Base-by-base conservation (phyloP, 2,797 vertebrate genomes). In the Scolopax rusticola region DNA sequence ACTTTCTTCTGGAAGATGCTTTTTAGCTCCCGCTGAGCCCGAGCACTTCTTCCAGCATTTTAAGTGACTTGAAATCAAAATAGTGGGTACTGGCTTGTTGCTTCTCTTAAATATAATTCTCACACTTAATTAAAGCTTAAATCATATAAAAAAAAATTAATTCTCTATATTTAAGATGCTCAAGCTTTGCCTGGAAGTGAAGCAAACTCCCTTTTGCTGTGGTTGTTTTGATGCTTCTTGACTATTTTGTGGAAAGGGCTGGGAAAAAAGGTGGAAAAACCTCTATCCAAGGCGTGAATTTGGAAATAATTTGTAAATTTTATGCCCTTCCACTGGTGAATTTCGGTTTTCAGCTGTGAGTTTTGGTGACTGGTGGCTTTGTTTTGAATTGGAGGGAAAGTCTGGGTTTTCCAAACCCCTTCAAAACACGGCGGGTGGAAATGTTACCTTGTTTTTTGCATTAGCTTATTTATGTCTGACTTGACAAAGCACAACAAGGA, bases 101-200 rank as follows among this genome's bases (percentile, higher is more conserved):
- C 73, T 63, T 57, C 45, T 30, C 14, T 95, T 84, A 53, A 84
- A 43, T 61, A 15, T 11, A 18, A 32, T 20, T 32, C 36, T 87
- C 47, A 36, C 38, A 4, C 53, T 93, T 95, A 95, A 84, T 92
- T 92, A 92, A 90, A 81, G 41, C 83, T 90, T 79, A 81, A 90
- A 84, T 93, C 47, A 41, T 47, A 53, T 14, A 9, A 65, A 84
- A 83, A 68, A 41, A 41, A 41, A 56, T 24, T 51, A 30, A 83
- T 92, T 43, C 71, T 17, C 15, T 60, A 1, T 51, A n/a, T 85
- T 81, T 56, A 70, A 56, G 36, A 15, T 7, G 57, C 19, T 45
- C 21, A 56, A 75, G 77, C 27, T 27, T 25, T 54, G 70, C 38
- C 50, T 68, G 11, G 38, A 30, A 90, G 27, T 50, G 71, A 41